These are phyloP conservation scores for Leptarthrus brevirostris DNA, from an alignment of 2,888 invertebrate species.

Conservation along the genomic window DNA sequence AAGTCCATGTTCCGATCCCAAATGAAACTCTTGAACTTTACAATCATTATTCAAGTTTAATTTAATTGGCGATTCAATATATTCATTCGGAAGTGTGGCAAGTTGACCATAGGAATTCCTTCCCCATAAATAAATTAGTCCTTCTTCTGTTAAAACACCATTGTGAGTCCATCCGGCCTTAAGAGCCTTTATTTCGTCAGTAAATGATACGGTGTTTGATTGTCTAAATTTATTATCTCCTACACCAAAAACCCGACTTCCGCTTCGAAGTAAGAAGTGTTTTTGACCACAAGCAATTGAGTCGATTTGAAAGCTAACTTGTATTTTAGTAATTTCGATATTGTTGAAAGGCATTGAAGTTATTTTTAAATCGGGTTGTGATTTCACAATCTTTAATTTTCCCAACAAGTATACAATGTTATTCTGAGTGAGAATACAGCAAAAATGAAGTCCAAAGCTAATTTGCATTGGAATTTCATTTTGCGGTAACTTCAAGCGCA, in stretches of 20 bases:
- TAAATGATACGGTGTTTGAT: slow-evolving; percentile 69
- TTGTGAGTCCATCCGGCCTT: slow-evolving; percentile 83
- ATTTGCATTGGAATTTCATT: slow-evolving; percentile 60
- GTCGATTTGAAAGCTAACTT: slow-evolving; percentile 68
- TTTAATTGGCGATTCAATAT: slow-evolving; percentile 60
- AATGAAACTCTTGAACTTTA: slow-evolving; percentile 60
- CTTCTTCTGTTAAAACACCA: slow-evolving; percentile 72
- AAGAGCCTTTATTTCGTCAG: slow-evolving; percentile 71
- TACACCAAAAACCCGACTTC: slow-evolving; percentile 72
- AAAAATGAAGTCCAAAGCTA: slow-evolving; percentile 64
- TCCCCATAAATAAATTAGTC: slow-evolving; percentile 80
- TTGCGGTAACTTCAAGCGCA: slow-evolving; percentile 61
- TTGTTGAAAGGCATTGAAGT: slow-evolving; percentile 62
- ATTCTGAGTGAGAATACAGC: slow-evolving; percentile 62
- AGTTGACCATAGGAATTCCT: slow-evolving; percentile 85
- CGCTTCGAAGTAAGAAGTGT: slow-evolving; percentile 69
- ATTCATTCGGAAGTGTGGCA: slow-evolving; percentile 68
- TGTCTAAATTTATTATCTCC: slow-evolving; percentile 90
- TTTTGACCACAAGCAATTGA: slow-evolving; percentile 83
- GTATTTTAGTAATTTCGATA: slow-evolving; percentile 60
- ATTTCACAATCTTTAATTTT: slow-evolving; percentile 60
- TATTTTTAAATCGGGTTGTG: slow-evolving; percentile 61
- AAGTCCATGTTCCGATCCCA: slow-evolving; percentile 85
- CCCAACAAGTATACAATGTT: slow-evolving; percentile 63
- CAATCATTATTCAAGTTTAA: slow-evolving; percentile 57